Conservation (phyloP, 2,797 vertebrate genomes). For the Coilia nasus region DNA sequence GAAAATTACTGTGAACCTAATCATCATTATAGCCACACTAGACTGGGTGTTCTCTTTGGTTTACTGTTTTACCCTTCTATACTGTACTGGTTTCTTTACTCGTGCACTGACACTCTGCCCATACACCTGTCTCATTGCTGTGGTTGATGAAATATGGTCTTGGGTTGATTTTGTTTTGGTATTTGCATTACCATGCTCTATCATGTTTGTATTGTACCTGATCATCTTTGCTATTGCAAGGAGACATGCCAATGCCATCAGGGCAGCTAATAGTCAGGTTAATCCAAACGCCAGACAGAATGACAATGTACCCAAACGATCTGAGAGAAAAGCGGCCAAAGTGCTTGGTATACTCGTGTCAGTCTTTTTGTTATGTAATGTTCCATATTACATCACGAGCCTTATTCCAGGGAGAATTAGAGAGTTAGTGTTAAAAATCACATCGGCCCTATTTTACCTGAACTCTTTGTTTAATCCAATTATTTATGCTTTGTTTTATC, state of each 20-base stretch:
- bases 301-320: constrained; percentile 30
- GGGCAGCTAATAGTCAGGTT: constrained; percentile 34
- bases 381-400: constrained; percentile 38
- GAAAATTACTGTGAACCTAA: constrained; percentile 35
- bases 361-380: constrained; percentile 36
- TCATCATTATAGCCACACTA: not conserved
- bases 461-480: constrained; percentile 43
- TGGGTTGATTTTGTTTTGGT: constrained; percentile 48
- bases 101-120: constrained; percentile 31
- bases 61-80: constrained; percentile 48
- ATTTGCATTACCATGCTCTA: constrained; percentile 45
- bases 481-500: constrained; percentile 49
- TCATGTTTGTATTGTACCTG: constrained; percentile 47
- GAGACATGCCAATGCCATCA: constrained; percentile 51
- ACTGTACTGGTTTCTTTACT: constrained; percentile 41
- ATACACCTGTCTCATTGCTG: constrained; percentile 36
- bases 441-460: not conserved
- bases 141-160: constrained; percentile 32
- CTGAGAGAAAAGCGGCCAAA: constrained; percentile 51
- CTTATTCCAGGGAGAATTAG: constrained; percentile 10
- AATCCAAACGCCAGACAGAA: constrained; percentile 9
- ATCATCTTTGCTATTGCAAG: constrained; percentile 49
- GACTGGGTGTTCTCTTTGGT: constrained; percentile 47
- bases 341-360: constrained; percentile 38
- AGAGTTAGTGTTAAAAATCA: not conserved